phyloP scores from a whole-genome alignment of 2,797 vertebrate species.

The Staurois parvus region DNA sequence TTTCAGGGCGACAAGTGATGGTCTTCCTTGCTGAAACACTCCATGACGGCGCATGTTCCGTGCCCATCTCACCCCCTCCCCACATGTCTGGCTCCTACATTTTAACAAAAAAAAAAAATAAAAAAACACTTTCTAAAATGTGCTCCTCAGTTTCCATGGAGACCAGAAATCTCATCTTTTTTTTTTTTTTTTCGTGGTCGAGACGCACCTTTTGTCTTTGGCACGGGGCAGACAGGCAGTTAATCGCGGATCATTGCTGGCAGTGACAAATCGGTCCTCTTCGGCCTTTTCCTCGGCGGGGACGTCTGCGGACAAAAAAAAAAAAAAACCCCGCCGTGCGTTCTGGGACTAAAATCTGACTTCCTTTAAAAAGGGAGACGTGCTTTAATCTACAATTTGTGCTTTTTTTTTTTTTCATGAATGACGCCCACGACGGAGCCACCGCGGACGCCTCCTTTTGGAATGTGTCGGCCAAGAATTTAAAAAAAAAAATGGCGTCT shows the following conservation, averaged over 20 bases:
- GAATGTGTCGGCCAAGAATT: slow-evolving; percentile 1
- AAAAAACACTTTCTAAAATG: too few species aligned
- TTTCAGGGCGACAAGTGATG: not conserved
- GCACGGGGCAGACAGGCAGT: not conserved
- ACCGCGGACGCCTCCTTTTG: not conserved
- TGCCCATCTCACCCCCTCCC: not conserved
- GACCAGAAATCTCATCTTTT: not conserved
- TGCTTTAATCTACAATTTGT: slow-evolving; percentile 6
- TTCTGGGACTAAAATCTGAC: not conserved
- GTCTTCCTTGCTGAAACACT: not conserved
- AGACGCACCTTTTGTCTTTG: slow-evolving; percentile 12
- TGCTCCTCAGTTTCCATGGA: slow-evolving; percentile 37
- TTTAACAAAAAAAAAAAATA: not conserved
- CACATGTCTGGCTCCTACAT: not conserved
- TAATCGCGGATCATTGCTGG: slow-evolving; percentile 5
- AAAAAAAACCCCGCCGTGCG: too few species aligned
- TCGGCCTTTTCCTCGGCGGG: not conserved
- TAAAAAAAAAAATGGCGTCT: not conserved
- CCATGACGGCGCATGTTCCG: too few species aligned
- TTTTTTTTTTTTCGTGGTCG: not conserved
- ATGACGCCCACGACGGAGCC: not conserved
- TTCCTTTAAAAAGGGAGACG: not conserved
- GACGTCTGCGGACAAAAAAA: too few species aligned
- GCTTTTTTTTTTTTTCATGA: not conserved
- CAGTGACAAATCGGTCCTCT: slow-evolving; percentile 30